Evolutionary conservation across 2,888 invertebrate genomes (phyloP), one percentile per base, ranked within the genome.

Genomic region (Leptinotarsa haldemani): DNA sequence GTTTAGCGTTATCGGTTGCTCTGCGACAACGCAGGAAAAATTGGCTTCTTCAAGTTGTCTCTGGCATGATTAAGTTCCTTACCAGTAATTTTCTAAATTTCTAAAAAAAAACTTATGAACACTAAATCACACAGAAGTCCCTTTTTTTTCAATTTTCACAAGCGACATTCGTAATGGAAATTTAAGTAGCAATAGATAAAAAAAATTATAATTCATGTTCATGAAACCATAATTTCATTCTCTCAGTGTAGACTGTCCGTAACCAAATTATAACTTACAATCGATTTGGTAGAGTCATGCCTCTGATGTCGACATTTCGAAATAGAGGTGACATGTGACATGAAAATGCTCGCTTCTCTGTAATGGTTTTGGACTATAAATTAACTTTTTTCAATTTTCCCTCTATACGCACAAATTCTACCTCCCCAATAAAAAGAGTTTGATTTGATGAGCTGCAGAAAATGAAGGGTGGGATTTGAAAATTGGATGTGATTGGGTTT

Each of bases 341-440:
- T 20, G 69, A 69, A 69, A 69, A 58, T 22, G 53, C 69, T 58
- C 58, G 56, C 53, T 58, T 30, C 46, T 53, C 18, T 46, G 58
- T 69, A 69, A 56, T n/a, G 58, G 69, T 7, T 58, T 69, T 46
- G 30, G 7, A 58, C 53, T 53, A 69, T 56, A 58, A 69, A 69
- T 53, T 22, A 20, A 56, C 56, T 56, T 69, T 67, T 65, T 15
- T 20, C 13, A 47, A 69, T 68, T 20, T 48, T n/a, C n/a, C 52
- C 52, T 68, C 40, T 53, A 68, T 56, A 50, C n/a, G n/a, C 50
- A 50, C 50, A 50, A 5, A 50, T 50, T 50, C 4, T 50, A 16
- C 50, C 16, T 48, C 4, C 30, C 30, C 50, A 50, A n/a, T 50
- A 5, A 50, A 50, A 16, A n/a, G 50, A 50, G 1, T 50, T 50